A percentile compares a stretch with the other conserved stretches of the same genome.
phyloP scores from a whole-genome alignment of 2,113 vertebrate genomes.

The cattle (Bos taurus) region ARS-UCD2.0 NC_037336.1:65672001-65672500 shows the following conservation, averaged over 20 bases:
- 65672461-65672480: too few species aligned
- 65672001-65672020: neutral
- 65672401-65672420: neutral
- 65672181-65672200: too few species aligned
- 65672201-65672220: neutral
- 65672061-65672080: neutral
- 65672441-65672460: too few species aligned
- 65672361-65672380: neutral
- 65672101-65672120: neutral
- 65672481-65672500: too few species aligned
- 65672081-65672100: neutral
- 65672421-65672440: neutral
- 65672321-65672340: neutral
- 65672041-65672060: neutral
- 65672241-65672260: neutral
- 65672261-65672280: neutral
- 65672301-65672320: neutral
- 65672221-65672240: neutral
- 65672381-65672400: neutral
- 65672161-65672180: neutral
- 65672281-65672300: neutral
- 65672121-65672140: too few species aligned
- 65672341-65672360: neutral
- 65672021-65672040: neutral
- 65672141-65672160: too few species aligned